Evolutionary conservation across 2,113 vertebrate species (phyloP), one percentile per base, ranked within the genome.

Genomic region (Malurus melanocephalus): DNA sequence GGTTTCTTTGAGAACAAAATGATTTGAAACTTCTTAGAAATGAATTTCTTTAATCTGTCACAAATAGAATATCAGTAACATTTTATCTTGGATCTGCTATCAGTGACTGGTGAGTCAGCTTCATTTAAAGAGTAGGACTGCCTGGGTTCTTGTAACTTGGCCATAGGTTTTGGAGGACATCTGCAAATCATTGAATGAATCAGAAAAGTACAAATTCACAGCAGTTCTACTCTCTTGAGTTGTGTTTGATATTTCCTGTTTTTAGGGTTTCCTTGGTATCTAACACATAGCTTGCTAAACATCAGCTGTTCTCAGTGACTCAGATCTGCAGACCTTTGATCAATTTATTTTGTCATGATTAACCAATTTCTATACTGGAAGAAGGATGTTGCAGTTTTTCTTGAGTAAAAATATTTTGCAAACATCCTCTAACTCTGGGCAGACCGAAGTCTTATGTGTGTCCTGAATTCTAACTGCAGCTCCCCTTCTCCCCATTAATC

Each of bases 211-310:
- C 97, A 97, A 96, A 96, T 96, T 95, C 95, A 93, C 93, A 94
- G 71, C 96, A 96, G 96, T 95, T 94, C 85, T 87, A 53, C 93
- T 97, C 95, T 98, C 96, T 94, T 48, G 71, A 96, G 94, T 90
- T 95, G 94, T 16, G 59, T 95, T 95, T 97, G 96, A 97, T 95
- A 96, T 97, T 98, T 98, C 97, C 98, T 98, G 98, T 98, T 98
- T 97, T 97, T 91, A 95, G 96, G 92, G 97, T 97, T 98, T 97
- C 97, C 97, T 97, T 97, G 96, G 97, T 97, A 96, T 95, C 96
- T 97, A 89, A 90, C 93, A 97, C 96, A 95, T 89, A 72, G 90
- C 56, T 95, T 96, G 75, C 88, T 96, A 95, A 97, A 97, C 91
- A 90, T 96, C 95, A 97, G 96, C 96, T 97, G 97, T 81, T 97